Evolutionary conservation across 2,113 vertebrate species (phyloP).

Genomic region (Ailuropoda melanoleuca): DNA sequence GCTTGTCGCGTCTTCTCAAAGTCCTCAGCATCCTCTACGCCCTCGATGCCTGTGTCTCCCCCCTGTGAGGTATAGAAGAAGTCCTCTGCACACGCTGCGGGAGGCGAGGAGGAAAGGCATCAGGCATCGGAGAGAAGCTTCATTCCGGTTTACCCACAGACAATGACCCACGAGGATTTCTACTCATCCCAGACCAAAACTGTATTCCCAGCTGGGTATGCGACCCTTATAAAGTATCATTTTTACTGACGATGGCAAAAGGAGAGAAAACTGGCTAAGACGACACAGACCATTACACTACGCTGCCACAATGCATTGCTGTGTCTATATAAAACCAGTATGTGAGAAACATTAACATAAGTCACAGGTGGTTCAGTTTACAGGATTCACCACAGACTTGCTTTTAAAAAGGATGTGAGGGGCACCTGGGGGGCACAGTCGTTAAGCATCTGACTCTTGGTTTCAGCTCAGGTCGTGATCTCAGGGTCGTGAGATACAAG

Average conservation of each 20-base stretch:
- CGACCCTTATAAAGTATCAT: background rate
- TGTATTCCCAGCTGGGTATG: background rate
- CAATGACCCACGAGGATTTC: rapidly evolving
- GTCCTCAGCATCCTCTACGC: conserved; percentile 91
- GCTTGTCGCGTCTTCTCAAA: conserved; percentile 92
- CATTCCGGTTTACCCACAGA: rapidly evolving
- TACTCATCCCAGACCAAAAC: background rate
- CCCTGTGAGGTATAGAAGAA: conserved; percentile 93
- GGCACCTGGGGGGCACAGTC: background rate
- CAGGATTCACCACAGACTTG: background rate
- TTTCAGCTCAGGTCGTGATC: background rate
- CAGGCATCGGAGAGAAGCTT: background rate
- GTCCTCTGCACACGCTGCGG: conserved; percentile 90
- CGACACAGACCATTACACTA: background rate
- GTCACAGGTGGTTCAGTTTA: background rate
- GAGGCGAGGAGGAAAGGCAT: background rate
- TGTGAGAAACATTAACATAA: background rate
- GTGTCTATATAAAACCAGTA: background rate
- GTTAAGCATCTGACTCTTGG: background rate
- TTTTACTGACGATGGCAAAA: background rate
- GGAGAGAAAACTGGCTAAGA: background rate
- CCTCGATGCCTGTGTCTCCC: conserved; percentile 89
- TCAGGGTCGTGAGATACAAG: background rate
- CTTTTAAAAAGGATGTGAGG: background rate
- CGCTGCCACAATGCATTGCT: rapidly evolving